Evolutionary conservation across 2,888 invertebrate genomes (phyloP), one percentile per base, ranked within the genome.

Genomic region (Dryadula phaetusa): DNA sequence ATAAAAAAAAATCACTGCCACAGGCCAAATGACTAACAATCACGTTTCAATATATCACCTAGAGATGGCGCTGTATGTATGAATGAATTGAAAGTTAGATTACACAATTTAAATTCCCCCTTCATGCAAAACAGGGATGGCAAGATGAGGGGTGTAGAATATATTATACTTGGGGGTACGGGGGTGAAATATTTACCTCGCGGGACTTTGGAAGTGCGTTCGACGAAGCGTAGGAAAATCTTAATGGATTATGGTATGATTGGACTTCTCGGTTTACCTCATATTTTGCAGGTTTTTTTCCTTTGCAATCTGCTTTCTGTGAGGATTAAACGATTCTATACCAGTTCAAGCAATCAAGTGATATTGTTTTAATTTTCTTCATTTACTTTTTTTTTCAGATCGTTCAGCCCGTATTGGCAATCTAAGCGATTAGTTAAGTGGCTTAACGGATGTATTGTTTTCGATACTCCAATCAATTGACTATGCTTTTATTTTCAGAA

Each of bases 11-110:
- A n/a, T 25, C 56, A 40, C 22, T 10, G 40, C 66, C 34, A 52
- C 49, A 60, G 56, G 52, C 58, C 34, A 90, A 87, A 86, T 88
- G 83, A 82, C 82, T 84, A 85, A 87, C 84, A 87, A 87, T 85
- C n/a, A 22, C 81, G 87, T 92, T 92, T 90, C 90, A 92, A 92
- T 92, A 91, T 90, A 92, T 90, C 88, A 88, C 87, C 86, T 76
- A 86, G 86, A 92, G 92, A 91, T 92, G 92, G 90, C 91, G 90
- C 76, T 87, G 90, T 89, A 88, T 91, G 92, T 91, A 92, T 92
- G 92, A 92, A 92, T 92, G 92, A 92, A 92, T 92, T 92, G 90
- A 92, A 92, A 92, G 92, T 92, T 92, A 91, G 91, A 92, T 92
- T 92, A 92, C 90, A 91, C 90, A 91, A 92, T 92, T 92, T 92